Percentiles rank a stretch among this genome's conserved stretches.
phyloP scores from a whole-genome alignment of 2,888 invertebrate genomes.

The Liopterus haemorrhoidalis region DNA sequence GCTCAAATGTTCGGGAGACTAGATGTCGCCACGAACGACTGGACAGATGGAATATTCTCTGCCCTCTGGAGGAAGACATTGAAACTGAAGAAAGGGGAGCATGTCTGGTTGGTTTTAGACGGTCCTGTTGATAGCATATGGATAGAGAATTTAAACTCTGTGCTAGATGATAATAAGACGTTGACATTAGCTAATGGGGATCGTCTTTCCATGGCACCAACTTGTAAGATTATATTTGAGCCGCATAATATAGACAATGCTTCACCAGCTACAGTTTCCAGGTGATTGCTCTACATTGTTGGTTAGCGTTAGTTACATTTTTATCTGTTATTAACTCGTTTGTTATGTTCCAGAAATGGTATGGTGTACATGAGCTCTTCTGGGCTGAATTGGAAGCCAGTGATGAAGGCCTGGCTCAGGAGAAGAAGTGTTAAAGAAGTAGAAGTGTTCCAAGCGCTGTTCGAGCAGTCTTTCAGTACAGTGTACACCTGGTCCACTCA shows the following conservation, averaged over 20 bases:
- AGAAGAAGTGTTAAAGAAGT: conserved; percentile 52
- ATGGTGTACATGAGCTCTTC: conserved; percentile 94
- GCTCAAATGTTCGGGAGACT: conserved; percentile 96
- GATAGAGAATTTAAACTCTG: conserved; percentile 97
- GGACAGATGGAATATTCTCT: conserved; percentile 98
- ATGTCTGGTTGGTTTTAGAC: conserved; percentile 91
- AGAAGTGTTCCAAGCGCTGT: conserved; percentile 63
- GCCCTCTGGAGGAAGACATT: conserved; percentile 93
- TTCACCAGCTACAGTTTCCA: conserved; percentile 93
- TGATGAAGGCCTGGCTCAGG: conserved; percentile 80
- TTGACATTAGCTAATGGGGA: conserved; percentile 93
- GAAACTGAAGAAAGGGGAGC: conserved; percentile 77
- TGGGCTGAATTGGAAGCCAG: conserved; percentile 87
- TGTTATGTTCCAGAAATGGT: too few relatives aligned
- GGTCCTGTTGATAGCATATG: conserved; percentile 97
- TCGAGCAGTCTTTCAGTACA: conserved; percentile 67
- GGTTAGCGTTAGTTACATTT: too few relatives aligned
- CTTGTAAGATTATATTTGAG: conserved; percentile 93
- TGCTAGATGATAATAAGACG: conserved; percentile 93
- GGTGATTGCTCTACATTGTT: too few relatives aligned
- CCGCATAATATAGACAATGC: conserved; percentile 97
- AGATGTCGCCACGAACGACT: conserved; percentile 96
- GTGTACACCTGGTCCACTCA: conserved; percentile 80
- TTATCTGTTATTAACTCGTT: too few relatives aligned
- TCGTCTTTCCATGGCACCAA: conserved; percentile 87